phyloP scores from a whole-genome alignment of 1,140 invertebrate species.

The Rhagoletis pomonella region DNA sequence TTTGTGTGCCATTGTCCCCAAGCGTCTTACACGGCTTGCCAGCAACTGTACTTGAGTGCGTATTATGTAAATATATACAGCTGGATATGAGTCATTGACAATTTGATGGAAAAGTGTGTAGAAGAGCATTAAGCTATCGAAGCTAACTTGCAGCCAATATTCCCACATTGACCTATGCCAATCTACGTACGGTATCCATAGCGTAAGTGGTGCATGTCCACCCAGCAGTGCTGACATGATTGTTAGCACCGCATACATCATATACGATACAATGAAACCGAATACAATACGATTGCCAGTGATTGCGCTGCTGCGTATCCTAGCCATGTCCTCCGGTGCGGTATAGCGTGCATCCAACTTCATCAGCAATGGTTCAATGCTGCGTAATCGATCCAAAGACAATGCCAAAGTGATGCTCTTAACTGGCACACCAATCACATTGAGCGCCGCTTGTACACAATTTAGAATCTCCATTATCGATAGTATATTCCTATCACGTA shows the following conservation, averaged over 20 bases:
- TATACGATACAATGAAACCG: constrained; percentile 1
- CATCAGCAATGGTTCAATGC: background rate
- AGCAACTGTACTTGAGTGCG: constrained; percentile 59
- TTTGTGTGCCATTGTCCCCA: background rate
- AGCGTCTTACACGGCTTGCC: constrained; percentile 54
- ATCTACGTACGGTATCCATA: constrained; percentile 22
- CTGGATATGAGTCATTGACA: constrained; percentile 60
- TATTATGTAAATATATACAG: constrained; percentile 61
- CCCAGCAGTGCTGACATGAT: constrained; percentile 58
- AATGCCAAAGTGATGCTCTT: background rate
- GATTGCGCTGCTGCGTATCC: background rate
- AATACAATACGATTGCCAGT: constrained; percentile 7
- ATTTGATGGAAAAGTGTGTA: constrained; percentile 61
- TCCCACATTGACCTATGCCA: constrained; percentile 29
- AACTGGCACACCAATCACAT: background rate
- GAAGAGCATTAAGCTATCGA: constrained; percentile 61
- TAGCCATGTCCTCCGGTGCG: background rate
- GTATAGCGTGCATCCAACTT: constrained; percentile 8
- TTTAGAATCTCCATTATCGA: constrained; percentile 25
- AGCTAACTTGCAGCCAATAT: constrained; percentile 59
- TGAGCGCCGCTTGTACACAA: background rate
- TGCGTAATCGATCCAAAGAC: background rate
- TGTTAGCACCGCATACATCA: constrained; percentile 49
- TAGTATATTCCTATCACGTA: background rate
- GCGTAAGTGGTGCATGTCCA: constrained; percentile 56